These are phyloP conservation scores for Spondyliosoma cantharus DNA, from an alignment of 2,797 vertebrate genomes.

Conservation along the genomic window DNA sequence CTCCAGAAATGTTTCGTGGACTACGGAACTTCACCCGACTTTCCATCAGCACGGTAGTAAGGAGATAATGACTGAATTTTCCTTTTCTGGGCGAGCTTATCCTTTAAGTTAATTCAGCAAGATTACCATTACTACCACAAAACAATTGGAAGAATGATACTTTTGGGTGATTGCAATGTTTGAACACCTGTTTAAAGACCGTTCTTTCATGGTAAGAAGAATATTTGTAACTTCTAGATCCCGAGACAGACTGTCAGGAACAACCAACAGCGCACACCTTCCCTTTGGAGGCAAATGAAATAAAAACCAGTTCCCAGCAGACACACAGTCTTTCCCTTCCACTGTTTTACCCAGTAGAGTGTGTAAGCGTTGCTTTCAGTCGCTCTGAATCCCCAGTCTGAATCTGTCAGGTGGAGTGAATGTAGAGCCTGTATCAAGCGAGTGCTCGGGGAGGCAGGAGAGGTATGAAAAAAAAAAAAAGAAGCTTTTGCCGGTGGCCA, in stretches of 20 bases:
- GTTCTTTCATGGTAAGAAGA: not conserved
- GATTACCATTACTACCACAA: too few relatives aligned
- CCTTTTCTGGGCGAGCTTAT: too few relatives aligned
- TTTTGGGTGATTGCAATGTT: not conserved
- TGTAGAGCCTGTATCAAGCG: slow-evolving; percentile 29
- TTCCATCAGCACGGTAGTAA: too few relatives aligned
- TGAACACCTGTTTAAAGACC: not conserved
- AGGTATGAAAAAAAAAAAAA: slow-evolving; percentile 21
- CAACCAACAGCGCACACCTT: not conserved
- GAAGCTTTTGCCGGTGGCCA: slow-evolving; percentile 47
- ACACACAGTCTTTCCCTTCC: not conserved
- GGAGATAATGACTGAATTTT: too few relatives aligned
- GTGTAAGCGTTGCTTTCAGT: slow-evolving; percentile 42
- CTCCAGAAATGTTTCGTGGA: too few relatives aligned
- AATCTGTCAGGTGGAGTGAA: slow-evolving; percentile 50
- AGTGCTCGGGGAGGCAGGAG: slow-evolving; percentile 24
- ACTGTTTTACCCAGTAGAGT: slow-evolving; percentile 24
- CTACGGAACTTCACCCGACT: too few relatives aligned
- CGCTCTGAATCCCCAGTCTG: slow-evolving; percentile 16
- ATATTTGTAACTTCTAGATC: not conserved
- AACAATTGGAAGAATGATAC: not conserved
- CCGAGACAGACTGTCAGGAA: not conserved
- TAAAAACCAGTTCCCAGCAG: slow-evolving; percentile 29
- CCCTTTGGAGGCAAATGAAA: slow-evolving; percentile 11
- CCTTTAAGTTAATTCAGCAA: too few relatives aligned